phyloP scores from a whole-genome alignment of 2,113 vertebrate species.

The Peromyscus maniculatus region DNA sequence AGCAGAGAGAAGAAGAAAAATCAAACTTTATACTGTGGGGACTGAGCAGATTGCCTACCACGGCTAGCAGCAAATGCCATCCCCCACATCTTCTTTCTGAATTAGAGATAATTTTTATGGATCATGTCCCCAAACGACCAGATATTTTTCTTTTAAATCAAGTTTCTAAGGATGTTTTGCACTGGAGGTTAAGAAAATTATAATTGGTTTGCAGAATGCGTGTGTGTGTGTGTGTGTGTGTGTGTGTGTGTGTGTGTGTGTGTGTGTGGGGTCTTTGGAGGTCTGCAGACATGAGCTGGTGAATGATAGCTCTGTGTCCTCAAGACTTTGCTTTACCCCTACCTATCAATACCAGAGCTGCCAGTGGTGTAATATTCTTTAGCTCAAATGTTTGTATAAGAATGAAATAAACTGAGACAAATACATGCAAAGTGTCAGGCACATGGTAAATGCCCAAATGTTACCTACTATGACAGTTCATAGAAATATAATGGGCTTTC shows the following conservation, averaged over 20 bases:
- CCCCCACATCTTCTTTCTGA: conserved; percentile 56
- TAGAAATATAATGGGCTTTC: background rate
- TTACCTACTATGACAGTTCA: background rate
- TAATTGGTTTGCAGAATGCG: background rate
- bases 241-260: background rate
- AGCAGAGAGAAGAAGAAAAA: conserved; percentile 75
- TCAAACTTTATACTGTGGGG: conserved; percentile 62
- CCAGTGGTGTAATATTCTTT: too few relatives aligned
- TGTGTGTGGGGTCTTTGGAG: background rate
- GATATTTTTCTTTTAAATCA: conserved; percentile 56
- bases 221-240: background rate
- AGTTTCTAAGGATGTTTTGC: conserved; percentile 20
- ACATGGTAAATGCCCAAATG: background rate
- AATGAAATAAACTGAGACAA: background rate
- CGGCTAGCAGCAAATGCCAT: conserved; percentile 42
- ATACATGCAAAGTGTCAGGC: background rate
- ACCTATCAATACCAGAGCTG: background rate
- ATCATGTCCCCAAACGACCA: conserved; percentile 70
- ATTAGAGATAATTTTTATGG: conserved; percentile 73
- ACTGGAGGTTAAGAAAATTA: background rate
- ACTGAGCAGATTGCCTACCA: conserved; percentile 73
- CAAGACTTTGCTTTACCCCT: background rate
- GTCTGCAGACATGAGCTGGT: background rate
- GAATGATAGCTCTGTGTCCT: background rate
- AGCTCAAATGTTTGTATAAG: background rate